Evolutionary conservation across 2,888 invertebrate species (phyloP), one percentile per base, ranked within the genome.

Genomic region (Glyphotaelius pellucidus): DNA sequence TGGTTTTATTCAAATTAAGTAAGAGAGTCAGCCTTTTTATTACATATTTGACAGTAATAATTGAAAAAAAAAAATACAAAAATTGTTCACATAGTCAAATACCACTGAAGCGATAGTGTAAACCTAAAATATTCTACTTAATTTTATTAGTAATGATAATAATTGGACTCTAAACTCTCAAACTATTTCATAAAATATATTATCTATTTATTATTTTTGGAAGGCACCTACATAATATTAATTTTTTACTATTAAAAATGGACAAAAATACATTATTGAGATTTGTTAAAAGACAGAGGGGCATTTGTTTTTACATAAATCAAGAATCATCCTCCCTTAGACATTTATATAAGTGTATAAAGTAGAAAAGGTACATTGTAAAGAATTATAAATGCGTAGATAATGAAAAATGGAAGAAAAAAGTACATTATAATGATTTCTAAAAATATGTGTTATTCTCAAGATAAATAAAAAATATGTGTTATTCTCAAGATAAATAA

Each of bases 151-250:
- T 67, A 67, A 25, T 67, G 67, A 67, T 67, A 67, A 32, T 84
- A 84, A 84, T 81, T 84, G 84, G 84, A 84, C 84, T 67, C 67
- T 67, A 67, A 25, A 67, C 67, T 67, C 67, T 67, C 67, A n/a
- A 25, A 67, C 67, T 83, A 32, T 83, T 83, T 35, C 35, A 25
- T 32, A 35, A 83, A 83, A 35, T 35, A 83, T 31, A 19, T 15
- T 31, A 19, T 15, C 81, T 67, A 67, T 25, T 67, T 85, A 85
- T 85, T 85, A 88, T 32, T 88, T 88, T 88, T 67, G 52, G 80
- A 89, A 89, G 67, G 88, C 80, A 89, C 80, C 47, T 79, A 52
- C 52, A 87, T 38, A 86, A 47, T 67, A 30, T 86, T 86, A 86
- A 30, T 30, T 86, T 38, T 67, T 67, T 67, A n/a, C 67, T 67